phyloP scores from a whole-genome alignment of 2,113 vertebrate genomes.

The Corythaeola cristata region DNA sequence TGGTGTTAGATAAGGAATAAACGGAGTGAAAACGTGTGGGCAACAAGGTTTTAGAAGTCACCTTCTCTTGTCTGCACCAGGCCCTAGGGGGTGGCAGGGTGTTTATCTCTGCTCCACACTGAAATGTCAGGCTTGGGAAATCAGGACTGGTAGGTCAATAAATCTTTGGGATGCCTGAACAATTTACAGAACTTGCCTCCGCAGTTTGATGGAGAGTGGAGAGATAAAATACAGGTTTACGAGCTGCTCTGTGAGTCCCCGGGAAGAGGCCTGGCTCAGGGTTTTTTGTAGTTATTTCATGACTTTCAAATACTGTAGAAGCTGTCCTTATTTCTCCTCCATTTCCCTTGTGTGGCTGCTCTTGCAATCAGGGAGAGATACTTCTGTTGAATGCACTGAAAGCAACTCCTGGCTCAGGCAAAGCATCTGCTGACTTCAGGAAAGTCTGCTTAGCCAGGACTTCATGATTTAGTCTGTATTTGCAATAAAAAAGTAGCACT shows the following conservation, averaged over 20 bases:
- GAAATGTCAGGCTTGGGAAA: background rate
- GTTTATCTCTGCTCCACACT: background rate
- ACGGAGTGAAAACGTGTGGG: background rate
- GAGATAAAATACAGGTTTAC: background rate
- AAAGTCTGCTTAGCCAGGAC: background rate
- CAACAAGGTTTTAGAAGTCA: background rate
- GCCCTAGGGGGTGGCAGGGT: background rate
- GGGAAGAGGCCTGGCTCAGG: background rate
- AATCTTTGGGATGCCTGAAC: background rate
- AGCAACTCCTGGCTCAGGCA: background rate
- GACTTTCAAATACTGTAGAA: background rate
- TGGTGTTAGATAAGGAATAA: background rate
- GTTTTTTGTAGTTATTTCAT: background rate
- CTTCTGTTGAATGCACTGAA: background rate
- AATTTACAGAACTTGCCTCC: background rate
- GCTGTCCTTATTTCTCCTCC: background rate
- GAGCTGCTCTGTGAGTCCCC: background rate
- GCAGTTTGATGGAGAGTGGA: background rate
- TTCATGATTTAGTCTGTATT: background rate
- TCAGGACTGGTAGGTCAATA: background rate
- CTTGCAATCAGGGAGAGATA: background rate
- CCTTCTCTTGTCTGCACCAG: background rate
- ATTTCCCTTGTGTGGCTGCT: background rate
- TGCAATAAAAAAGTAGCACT: background rate
- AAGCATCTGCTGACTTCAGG: background rate